A percentile compares a stretch with the other conserved stretches of the same genome.
These are phyloP conservation scores for Limanda limanda DNA, from an alignment of 2,113 vertebrate species.

Conservation along the genomic window DNA sequence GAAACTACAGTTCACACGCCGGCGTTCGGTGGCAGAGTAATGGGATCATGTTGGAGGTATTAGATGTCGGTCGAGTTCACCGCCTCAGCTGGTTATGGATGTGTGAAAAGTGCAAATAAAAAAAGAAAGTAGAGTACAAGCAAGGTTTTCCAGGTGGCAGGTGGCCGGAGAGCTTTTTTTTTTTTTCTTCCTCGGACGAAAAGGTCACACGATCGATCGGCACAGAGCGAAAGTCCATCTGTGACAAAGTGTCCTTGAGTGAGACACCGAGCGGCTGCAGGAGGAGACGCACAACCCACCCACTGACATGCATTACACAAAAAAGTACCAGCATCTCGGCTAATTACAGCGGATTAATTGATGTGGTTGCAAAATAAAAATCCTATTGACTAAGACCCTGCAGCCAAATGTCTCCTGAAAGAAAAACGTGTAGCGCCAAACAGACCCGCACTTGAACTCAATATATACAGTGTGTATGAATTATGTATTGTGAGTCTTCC, in stretches of 20 bases:
- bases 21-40: constrained; percentile 34
- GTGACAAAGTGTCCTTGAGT: constrained; percentile 63
- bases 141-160: constrained; percentile 38
- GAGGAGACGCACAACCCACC: background rate
- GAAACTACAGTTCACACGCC: constrained; percentile 36
- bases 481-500: background rate
- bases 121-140: constrained; percentile 6
- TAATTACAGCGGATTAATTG: no score
- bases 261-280: constrained; percentile 28
- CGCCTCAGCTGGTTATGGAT: constrained; percentile 44
- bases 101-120: constrained; percentile 1
- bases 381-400: no score
- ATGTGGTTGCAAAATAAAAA: no score
- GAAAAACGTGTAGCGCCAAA: no score
- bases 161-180: constrained; percentile 32
- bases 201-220: constrained; percentile 64
- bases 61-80: constrained; percentile 56
- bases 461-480: background rate
- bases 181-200: constrained; percentile 32
- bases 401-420: no score
- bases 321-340: background rate
- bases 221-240: constrained; percentile 52
- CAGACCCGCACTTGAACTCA: background rate
- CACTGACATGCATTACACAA: no score
- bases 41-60: constrained; percentile 57